phyloP scores from a whole-genome alignment of 2,797 vertebrate genomes.

The Paratrypauchen microcephalus region DNA sequence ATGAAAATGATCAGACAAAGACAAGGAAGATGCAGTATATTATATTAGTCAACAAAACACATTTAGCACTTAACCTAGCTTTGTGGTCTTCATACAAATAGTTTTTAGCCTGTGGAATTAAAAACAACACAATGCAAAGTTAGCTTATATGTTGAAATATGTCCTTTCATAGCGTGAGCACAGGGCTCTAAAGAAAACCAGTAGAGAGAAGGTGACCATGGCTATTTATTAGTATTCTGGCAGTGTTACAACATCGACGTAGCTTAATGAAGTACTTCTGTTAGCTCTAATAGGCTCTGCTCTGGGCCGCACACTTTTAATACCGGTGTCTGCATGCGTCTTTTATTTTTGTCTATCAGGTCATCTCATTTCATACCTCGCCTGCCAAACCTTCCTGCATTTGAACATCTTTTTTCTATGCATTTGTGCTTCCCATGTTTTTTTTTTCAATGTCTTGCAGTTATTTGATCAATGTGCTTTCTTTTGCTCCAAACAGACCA shows the following conservation, averaged over 20 bases:
- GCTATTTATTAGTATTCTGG: conserved; percentile 40
- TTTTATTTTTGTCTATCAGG: conserved; percentile 18
- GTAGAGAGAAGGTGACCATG: conserved; percentile 8
- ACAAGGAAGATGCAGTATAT: background rate
- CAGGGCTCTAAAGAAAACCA: background rate
- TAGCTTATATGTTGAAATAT: background rate
- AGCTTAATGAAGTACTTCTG: conserved; percentile 53
- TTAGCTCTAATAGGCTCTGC: conserved; percentile 42
- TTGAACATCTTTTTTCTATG: background rate
- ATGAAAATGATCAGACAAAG: background rate
- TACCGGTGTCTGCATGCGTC: conserved; percentile 25
- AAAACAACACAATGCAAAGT: background rate
- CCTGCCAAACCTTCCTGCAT: conserved; percentile 19
- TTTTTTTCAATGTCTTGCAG: background rate
- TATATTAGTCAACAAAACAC: background rate
- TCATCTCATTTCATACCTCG: conserved; percentile 12
- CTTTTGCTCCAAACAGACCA: background rate
- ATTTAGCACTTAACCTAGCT: background rate
- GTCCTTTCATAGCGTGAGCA: background rate
- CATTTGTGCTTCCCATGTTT: conserved; percentile 12
- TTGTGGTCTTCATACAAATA: background rate
- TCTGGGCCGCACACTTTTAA: conserved; percentile 39
- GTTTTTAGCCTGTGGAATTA: background rate
- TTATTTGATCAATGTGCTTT: background rate
- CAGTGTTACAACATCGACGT: conserved; percentile 30